Base-by-base conservation (phyloP, 2,888 invertebrate genomes). In the Ormyrus thymus region DNA sequence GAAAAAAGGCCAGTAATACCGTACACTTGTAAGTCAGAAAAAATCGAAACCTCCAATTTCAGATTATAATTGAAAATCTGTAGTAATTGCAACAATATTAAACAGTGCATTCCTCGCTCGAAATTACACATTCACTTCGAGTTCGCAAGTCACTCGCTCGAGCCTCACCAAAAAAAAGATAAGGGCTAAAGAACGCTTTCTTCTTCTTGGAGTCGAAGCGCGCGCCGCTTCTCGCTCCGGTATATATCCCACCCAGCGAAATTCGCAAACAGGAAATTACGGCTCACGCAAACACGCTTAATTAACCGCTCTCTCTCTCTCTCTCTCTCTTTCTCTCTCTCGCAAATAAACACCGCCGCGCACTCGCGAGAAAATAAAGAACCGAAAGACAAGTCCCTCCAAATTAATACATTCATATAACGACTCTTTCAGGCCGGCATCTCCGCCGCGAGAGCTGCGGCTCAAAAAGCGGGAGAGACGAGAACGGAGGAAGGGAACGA, bases 341-440 rank as follows among this genome's bases (percentile, higher is more conserved):
- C 13, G 71, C 71, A 71, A 80, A 76, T 72, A 75, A 73, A 76
- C 68, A 59, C 46, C 58, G 15, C n/a, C 15, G 13, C 11, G 43
- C 11, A 55, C 61, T 10, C 62, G 51, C 61, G 10, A 51, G 48
- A 51, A 50, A 58, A 64, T 7, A 4, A 29, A 65, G 51, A 56
- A 29, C n/a, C 13, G 45, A 65, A 70, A 76, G 72, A 73, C 59
- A 72, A 73, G 76, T 70, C 76, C 58, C 51, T 13, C 71, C 71
- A 81, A 73, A 81, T 81, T 81, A 81, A 81, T 81, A 81, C 76
- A 81, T 79, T 79, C 76, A n/a, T n/a, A 76, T 76, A 79, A 79
- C 81, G 81, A 81, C 72, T 78, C 78, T 78, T 68, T 81, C 75
- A 59, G 68, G 66, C 62, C 13, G 71, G 29, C 29, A 29, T 29